These are phyloP conservation scores for Trachelus troglodyta DNA, from an alignment of 2,888 invertebrate species.

Conservation along the genomic window DNA sequence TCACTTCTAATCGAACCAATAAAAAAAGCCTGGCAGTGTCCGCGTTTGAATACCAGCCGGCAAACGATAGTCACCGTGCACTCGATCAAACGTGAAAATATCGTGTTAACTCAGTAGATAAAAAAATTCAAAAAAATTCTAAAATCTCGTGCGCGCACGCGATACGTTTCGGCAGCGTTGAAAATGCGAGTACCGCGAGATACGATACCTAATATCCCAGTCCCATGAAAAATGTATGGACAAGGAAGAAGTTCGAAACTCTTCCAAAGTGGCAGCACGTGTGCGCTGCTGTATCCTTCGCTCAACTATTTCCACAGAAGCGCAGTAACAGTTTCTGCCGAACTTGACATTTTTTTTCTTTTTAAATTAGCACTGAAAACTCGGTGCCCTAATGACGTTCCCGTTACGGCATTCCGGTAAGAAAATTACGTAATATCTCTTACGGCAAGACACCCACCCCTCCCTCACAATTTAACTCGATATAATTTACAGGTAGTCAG, in stretches of 20 bases:
- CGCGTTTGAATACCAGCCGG: background rate
- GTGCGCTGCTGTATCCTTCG: background rate
- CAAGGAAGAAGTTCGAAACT: background rate
- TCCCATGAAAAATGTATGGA: background rate
- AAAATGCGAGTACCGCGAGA: background rate
- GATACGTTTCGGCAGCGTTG: background rate
- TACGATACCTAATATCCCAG: background rate
- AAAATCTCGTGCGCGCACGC: background rate
- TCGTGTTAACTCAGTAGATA: too few species aligned
- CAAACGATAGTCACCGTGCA: background rate
- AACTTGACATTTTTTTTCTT: background rate
- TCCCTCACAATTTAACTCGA: background rate
- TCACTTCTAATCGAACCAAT: background rate
- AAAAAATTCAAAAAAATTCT: background rate
- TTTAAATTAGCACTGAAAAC: background rate
- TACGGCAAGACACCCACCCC: background rate
- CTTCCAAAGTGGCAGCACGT: background rate
- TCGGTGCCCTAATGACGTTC: background rate
- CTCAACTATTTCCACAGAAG: background rate
- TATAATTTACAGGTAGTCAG: background rate
- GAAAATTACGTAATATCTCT: background rate
- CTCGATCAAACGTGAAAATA: too few species aligned
- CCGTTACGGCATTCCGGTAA: background rate
- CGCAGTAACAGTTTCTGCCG: background rate
- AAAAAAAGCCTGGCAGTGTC: background rate